Evolutionary conservation across 2,113 vertebrate species (phyloP).

Genomic region (Saguinus midas): DNA sequence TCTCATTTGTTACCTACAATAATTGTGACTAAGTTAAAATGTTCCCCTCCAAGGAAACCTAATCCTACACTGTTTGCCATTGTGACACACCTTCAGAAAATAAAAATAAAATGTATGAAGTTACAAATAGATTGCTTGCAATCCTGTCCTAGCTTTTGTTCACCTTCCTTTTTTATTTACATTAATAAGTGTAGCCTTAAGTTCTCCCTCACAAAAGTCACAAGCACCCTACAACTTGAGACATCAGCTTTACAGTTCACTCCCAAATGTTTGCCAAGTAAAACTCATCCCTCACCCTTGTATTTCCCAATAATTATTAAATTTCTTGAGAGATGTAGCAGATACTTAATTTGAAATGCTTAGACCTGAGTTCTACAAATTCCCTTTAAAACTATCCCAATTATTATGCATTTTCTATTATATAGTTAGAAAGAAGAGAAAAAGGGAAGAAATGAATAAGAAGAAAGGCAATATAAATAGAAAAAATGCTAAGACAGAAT

Average conservation of each 20-base stretch:
- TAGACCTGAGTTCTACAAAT: not conserved
- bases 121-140: not conserved
- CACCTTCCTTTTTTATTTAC: not conserved
- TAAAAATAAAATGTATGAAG: not conserved
- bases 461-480: not conserved
- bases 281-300: not conserved
- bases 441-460: not conserved
- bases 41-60: not conserved
- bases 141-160: not conserved
- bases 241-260: not conserved
- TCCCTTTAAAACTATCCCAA: not conserved
- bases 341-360: not conserved
- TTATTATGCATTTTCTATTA: not conserved
- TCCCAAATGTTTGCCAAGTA: not conserved
- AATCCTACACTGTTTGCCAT: not conserved
- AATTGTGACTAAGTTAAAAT: not conserved
- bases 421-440: not conserved
- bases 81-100: not conserved
- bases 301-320: not conserved
- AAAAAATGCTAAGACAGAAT: not conserved
- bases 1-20: not conserved
- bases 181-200: not conserved
- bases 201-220: not conserved
- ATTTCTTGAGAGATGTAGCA: not conserved
- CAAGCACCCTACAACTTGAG: not conserved